phyloP scores from a whole-genome alignment of 2,113 vertebrate genomes.

The Meles meles region DNA sequence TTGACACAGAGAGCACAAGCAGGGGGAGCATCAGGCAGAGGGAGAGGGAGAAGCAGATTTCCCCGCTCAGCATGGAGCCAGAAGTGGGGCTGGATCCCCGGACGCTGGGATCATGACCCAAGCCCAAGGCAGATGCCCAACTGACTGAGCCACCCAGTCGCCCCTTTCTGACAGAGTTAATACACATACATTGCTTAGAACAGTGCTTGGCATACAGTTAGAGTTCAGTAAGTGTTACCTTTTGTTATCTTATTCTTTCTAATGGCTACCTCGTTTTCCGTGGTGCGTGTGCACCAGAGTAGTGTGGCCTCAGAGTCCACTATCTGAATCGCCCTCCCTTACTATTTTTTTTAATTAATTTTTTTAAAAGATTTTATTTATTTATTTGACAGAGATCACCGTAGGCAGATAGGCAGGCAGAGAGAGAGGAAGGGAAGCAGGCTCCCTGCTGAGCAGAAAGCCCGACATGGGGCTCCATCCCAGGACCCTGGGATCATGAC shows the following conservation, averaged over 20 bases:
- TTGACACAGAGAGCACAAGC: not conserved
- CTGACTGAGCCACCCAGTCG: not conserved
- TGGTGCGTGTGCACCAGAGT: not conserved
- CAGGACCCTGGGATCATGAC: too few species aligned
- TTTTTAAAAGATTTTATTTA: too few species aligned
- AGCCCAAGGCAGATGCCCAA: not conserved
- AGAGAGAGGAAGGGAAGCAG: too few species aligned
- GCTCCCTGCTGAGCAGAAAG: too few species aligned
- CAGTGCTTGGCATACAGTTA: not conserved
- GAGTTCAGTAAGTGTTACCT: not conserved
- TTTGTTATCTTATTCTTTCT: not conserved
- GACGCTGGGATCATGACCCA: not conserved
- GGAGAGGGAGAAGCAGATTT: not conserved
- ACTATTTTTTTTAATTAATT: too few species aligned
- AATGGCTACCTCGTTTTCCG: too few species aligned
- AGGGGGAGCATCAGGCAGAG: not conserved
- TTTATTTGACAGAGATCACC: too few species aligned
- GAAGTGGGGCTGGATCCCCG: not conserved
- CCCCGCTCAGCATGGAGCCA: not conserved
- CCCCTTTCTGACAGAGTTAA: not conserved
- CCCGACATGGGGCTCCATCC: too few species aligned
- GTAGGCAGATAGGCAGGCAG: too few species aligned
- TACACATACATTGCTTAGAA: not conserved
- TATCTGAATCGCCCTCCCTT: not conserved
- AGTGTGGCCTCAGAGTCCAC: not conserved